Conservation (phyloP, 2,113 vertebrate genomes). For the Centropus unirufus region DNA sequence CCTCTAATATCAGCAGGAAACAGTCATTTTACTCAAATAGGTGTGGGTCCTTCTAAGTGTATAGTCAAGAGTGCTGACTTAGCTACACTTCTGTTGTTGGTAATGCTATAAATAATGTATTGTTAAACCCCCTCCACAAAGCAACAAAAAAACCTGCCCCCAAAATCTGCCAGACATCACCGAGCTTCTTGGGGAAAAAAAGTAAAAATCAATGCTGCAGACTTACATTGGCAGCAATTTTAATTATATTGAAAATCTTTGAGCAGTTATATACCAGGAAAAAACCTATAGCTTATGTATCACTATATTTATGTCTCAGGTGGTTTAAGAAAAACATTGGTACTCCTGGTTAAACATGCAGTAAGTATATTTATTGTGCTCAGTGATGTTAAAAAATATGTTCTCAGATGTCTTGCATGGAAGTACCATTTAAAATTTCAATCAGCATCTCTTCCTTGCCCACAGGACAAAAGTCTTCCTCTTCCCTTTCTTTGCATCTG, state of each 20-base stretch:
- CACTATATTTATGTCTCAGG: not conserved
- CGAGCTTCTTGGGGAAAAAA: not conserved
- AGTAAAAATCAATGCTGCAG: not conserved
- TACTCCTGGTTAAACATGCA: not conserved
- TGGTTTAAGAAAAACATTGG: not conserved
- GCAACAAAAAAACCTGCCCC: not conserved
- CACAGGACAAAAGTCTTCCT: not conserved
- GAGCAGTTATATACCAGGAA: not conserved
- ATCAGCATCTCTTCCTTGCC: not conserved
- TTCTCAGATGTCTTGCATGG: not conserved
- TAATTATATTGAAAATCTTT: not conserved
- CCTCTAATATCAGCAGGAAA: slow-evolving; percentile 22
- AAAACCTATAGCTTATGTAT: not conserved
- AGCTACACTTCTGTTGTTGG: not conserved
- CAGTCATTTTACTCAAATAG: not conserved
- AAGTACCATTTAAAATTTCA: not conserved
- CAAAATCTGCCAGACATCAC: not conserved
- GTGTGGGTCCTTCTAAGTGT: not conserved
- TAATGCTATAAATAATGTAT: not conserved
- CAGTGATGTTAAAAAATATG: not conserved
- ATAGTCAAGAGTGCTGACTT: not conserved
- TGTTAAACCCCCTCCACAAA: not conserved
- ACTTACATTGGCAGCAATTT: not conserved
- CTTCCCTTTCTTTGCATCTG: not conserved
- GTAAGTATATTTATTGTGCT: not conserved